Conservation (phyloP, 2,888 invertebrate genomes). For the Yponomeuta plumbellus region DNA sequence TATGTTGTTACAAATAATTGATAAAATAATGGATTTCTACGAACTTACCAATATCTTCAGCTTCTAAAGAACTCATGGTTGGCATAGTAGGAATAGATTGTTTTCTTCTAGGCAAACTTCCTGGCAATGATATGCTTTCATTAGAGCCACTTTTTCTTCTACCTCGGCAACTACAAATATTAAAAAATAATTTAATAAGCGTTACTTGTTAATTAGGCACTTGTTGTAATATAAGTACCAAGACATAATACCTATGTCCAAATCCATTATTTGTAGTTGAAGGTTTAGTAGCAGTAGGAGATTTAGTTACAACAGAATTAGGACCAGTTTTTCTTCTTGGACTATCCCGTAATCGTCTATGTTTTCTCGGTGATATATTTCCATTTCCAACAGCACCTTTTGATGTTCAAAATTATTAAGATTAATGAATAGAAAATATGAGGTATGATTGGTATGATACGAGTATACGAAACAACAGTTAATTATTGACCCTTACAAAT, state of each 20-base stretch:
- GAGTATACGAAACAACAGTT: background rate
- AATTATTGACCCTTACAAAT: background rate
- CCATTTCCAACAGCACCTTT: conserved; percentile 57
- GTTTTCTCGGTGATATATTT: conserved; percentile 76
- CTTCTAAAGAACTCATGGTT: conserved; percentile 66
- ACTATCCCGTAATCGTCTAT: conserved; percentile 79
- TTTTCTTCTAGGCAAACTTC: conserved; percentile 78
- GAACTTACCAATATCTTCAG: conserved; percentile 53
- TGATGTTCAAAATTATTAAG: conserved; percentile 4
- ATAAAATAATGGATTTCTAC: background rate
- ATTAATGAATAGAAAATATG: background rate
- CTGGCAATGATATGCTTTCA: conserved; percentile 80
- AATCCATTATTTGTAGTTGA: conserved; percentile 42
- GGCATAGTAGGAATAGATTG: conserved; percentile 72
- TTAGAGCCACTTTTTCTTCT: conserved; percentile 73
- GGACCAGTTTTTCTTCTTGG: conserved; percentile 80
- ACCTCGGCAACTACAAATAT: conserved; percentile 40
- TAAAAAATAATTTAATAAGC: conserved; percentile 7
- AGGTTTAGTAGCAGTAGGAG: conserved; percentile 57
- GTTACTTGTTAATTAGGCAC: no score
- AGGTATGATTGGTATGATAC: background rate
- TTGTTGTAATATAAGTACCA: no score
- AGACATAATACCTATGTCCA: conserved; percentile 52
- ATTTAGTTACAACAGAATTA: conserved; percentile 70
- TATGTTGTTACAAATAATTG: background rate